phyloP scores from a whole-genome alignment of 2,113 vertebrate genomes.

The Solenodon paradoxus region DNA sequence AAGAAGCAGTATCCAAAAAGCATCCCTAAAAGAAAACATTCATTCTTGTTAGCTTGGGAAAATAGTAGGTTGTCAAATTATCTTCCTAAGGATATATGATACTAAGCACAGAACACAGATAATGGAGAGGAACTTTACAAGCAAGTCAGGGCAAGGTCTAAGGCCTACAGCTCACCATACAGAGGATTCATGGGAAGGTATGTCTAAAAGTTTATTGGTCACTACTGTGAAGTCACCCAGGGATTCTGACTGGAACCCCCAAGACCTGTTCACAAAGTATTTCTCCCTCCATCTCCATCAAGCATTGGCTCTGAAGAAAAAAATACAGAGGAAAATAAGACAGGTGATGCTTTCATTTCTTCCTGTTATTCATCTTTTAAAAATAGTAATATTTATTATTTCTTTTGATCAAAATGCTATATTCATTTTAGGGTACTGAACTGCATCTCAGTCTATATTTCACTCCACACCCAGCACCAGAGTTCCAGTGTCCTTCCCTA shows the following conservation, averaged over 20 bases:
- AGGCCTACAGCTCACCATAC: neutral
- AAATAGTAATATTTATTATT: too few relatives aligned
- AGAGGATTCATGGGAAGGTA: neutral
- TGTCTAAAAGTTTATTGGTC: neutral
- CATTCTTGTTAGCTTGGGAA: rapidly evolving
- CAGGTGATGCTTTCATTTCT: neutral
- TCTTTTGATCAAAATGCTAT: too few relatives aligned
- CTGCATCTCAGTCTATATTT: too few relatives aligned
- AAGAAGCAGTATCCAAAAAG: rapidly evolving
- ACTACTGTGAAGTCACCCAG: neutral
- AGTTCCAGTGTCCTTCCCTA: too few relatives aligned
- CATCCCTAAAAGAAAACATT: rapidly evolving
- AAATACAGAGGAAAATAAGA: neutral
- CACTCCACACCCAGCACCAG: too few relatives aligned
- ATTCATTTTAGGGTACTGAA: too few relatives aligned
- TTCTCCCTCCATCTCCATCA: neutral
- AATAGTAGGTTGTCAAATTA: rapidly evolving
- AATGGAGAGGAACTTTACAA: neutral
- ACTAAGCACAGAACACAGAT: rapidly evolving
- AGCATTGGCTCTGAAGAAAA: neutral
- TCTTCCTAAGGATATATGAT: rapidly evolving
- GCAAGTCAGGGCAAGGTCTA: neutral
- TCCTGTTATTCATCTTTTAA: too few relatives aligned
- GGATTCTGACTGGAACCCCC: neutral
- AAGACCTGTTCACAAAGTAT: neutral